A percentile compares a stretch with the other conserved stretches of the same genome.
These are phyloP conservation scores for Forbesichthys papilliferus DNA, from an alignment of 2,113 vertebrate genomes.

Conservation along the genomic window DNA sequence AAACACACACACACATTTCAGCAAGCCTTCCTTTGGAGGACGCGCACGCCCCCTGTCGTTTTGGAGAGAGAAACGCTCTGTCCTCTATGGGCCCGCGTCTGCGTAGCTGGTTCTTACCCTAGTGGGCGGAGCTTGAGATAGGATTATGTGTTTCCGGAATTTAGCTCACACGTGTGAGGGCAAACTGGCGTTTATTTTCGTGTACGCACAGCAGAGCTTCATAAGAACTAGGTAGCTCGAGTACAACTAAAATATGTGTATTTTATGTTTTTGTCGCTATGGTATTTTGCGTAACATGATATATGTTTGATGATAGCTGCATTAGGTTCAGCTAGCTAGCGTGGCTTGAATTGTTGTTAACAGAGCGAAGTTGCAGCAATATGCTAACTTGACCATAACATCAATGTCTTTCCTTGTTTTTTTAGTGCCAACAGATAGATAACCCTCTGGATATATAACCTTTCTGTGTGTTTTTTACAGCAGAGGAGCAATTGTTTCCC, in stretches of 20 bases:
- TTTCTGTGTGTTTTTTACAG: background rate
- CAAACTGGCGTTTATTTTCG: background rate
- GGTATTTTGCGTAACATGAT: background rate
- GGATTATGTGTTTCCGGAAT: slow-evolving; percentile 52
- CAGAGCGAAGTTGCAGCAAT: slow-evolving; percentile 20
- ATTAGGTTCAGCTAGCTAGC: slow-evolving; percentile 8
- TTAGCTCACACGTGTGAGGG: slow-evolving; percentile 26
- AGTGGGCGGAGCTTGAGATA: background rate
- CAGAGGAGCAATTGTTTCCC: slow-evolving; percentile 2
- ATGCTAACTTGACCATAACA: background rate
- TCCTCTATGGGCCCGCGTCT: too few relatives aligned
- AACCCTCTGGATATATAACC: background rate
- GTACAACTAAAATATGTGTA: rapidly evolving
- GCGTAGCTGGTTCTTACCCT: slow-evolving; percentile 4
- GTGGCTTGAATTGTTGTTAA: background rate
- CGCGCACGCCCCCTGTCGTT: slow-evolving; percentile 64
- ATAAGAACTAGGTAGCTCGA: slow-evolving; percentile 18
- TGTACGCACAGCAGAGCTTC: background rate
- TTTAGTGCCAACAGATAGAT: slow-evolving; percentile 12
- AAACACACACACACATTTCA: slow-evolving; percentile 1
- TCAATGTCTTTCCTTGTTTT: background rate
- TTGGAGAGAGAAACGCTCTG: slow-evolving; percentile 15
- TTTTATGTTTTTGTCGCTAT: background rate
- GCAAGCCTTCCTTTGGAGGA: slow-evolving; percentile 27
- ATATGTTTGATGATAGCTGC: background rate